Evolutionary conservation across 1,140 invertebrate species (phyloP).

Genomic region (Papilio xuthus): DNA sequence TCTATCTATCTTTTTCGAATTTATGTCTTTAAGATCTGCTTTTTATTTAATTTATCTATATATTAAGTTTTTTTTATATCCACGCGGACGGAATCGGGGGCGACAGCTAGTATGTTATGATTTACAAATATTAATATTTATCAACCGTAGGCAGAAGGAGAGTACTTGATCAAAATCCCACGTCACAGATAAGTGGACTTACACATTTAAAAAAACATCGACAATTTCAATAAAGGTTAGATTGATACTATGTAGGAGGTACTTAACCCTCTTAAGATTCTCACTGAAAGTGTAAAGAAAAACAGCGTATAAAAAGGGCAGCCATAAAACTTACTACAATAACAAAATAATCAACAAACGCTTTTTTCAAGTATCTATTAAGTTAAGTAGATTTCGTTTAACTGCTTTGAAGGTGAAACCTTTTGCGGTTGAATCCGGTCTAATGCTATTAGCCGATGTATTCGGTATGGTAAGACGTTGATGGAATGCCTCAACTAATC

Average conservation of each 20-base stretch:
- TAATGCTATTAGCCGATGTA: conserved; percentile 56
- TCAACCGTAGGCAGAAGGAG: not conserved
- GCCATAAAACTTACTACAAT: conserved; percentile 21
- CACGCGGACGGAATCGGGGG: too few relatives aligned
- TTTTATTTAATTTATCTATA: too few relatives aligned
- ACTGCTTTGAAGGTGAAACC: conserved; percentile 47
- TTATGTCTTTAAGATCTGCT: too few relatives aligned
- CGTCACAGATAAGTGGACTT: conserved; percentile 1
- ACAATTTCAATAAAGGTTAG: not conserved
- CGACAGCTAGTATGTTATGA: not conserved
- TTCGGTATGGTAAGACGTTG: conserved; percentile 40
- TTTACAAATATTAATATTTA: not conserved
- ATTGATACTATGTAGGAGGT: not conserved
- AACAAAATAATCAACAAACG: conserved; percentile 29
- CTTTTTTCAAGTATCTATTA: conserved; percentile 37
- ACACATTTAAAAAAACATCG: not conserved
- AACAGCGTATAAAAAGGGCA: conserved; percentile 7
- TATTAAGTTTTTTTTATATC: too few relatives aligned
- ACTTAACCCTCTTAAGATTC: not conserved
- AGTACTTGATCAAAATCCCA: conserved; percentile 3
- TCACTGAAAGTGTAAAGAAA: not conserved
- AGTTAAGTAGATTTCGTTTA: conserved; percentile 46
- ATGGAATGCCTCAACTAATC: conserved; percentile 27
- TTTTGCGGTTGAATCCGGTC: conserved; percentile 54
- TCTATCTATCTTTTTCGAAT: too few relatives aligned